phyloP scores from a whole-genome alignment of 2,797 vertebrate genomes.

The Nasua narica region DNA sequence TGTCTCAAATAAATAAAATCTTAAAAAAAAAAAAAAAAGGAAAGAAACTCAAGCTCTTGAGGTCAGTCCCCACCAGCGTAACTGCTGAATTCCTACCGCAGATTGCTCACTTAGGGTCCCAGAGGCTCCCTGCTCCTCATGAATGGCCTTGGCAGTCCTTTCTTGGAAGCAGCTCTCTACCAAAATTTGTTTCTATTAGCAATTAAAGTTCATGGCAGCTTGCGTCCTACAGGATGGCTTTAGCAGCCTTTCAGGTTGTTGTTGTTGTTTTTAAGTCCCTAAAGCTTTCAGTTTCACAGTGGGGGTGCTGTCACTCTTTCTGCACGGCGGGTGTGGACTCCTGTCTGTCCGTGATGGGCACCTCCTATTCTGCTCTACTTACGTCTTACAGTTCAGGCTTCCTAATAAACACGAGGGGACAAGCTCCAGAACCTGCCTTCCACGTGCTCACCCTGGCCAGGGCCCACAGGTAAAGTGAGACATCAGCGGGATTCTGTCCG shows the following conservation, averaged over 20 bases:
- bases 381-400: neutral
- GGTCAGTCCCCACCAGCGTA: no score
- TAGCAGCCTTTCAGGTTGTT: neutral
- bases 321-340: fast-evolving
- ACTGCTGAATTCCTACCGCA: no score
- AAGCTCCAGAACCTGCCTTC: neutral
- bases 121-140: neutral
- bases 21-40: neutral
- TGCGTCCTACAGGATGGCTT: neutral
- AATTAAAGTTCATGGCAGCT: neutral
- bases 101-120: fast-evolving
- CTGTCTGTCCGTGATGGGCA: neutral
- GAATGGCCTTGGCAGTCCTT: neutral
- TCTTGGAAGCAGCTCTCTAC: neutral
- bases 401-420: neutral
- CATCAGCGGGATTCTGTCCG: neutral
- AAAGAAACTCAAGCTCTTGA: neutral
- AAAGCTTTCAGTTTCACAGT: neutral
- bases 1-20: neutral
- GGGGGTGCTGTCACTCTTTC: neutral
- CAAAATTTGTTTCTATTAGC: neutral
- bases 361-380: neutral
- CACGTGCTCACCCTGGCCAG: fast-evolving
- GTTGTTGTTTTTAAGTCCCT: neutral
- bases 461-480: neutral